Conservation (phyloP, 2,113 vertebrate genomes). For the Cyphomyrus plagiostoma region DNA sequence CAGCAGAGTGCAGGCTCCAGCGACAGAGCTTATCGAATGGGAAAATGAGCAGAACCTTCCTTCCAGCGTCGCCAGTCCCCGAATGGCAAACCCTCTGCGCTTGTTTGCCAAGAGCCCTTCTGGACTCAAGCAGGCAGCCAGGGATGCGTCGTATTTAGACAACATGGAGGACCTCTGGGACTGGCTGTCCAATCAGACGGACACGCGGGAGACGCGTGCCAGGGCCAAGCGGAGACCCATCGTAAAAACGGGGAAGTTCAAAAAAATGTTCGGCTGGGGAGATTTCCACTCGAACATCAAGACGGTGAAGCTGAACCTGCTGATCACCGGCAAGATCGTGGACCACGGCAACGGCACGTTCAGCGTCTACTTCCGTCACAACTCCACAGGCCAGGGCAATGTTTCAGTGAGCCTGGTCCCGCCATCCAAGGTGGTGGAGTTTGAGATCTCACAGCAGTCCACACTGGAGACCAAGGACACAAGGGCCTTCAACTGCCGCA, state of each 20-base stretch:
- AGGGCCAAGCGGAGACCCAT: conserved; percentile 98
- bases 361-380: conserved; percentile 97
- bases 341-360: conserved; percentile 98
- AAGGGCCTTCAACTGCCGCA: conserved; percentile 96
- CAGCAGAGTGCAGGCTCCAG: conserved; percentile 59
- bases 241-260: conserved; percentile 98
- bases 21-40: conserved; percentile 77
- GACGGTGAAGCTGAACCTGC: conserved; percentile 95
- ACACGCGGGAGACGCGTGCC: conserved; percentile 76
- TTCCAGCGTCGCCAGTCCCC: conserved; percentile 70
- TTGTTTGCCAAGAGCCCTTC: conserved; percentile 83
- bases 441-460: conserved; percentile 84
- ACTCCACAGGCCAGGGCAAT: conserved; percentile 92
- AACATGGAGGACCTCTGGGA: conserved; percentile 90
- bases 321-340: conserved; percentile 97
- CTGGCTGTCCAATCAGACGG: conserved; percentile 95
- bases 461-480: conserved; percentile 93
- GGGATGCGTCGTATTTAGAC: conserved; percentile 78
- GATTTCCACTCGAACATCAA: conserved; percentile 99
- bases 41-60: conserved; percentile 70
- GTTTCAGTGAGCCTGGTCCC: conserved; percentile 97
- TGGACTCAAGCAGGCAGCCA: conserved; percentile 68
- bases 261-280: conserved; percentile 99
- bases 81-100: conserved; percentile 81
- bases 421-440: conserved; percentile 95